Conservation (phyloP, 2,888 invertebrate species). For the Ephialtes manifestator region DNA sequence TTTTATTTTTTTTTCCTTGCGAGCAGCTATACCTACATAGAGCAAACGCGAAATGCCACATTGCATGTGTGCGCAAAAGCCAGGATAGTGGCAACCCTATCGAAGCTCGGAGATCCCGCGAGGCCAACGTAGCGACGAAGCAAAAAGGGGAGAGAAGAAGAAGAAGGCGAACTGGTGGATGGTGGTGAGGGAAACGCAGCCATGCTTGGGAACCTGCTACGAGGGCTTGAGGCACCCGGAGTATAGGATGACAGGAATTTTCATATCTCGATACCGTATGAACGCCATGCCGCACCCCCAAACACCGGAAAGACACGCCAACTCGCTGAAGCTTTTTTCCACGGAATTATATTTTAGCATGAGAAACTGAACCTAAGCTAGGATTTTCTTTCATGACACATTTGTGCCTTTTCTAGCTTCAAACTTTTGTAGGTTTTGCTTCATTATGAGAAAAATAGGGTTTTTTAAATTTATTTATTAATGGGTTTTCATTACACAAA, state of each 20-base stretch:
- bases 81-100: slow-evolving; percentile 78
- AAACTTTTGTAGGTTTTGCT: no score
- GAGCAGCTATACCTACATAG: background rate
- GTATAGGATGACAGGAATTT: slow-evolving; percentile 81
- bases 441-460: no score
- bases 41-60: slow-evolving; percentile 68
- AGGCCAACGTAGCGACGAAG: slow-evolving; percentile 71
- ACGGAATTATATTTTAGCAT: slow-evolving; percentile 75
- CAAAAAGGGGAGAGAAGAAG: slow-evolving; percentile 55
- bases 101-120: slow-evolving; percentile 77
- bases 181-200: slow-evolving; percentile 51
- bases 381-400: background rate
- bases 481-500: no score
- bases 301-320: slow-evolving; percentile 27
- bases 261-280: slow-evolving; percentile 80
- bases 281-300: slow-evolving; percentile 22
- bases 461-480: no score
- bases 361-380: slow-evolving; percentile 33
- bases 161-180: slow-evolving; percentile 41
- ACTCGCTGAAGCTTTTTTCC: slow-evolving; percentile 46
- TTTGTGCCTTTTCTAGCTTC: background rate
- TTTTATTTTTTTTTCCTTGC: background rate
- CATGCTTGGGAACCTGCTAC: slow-evolving; percentile 37
- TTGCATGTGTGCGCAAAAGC: slow-evolving; percentile 49
- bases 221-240: slow-evolving; percentile 56